These are phyloP conservation scores for Agelas oroides DNA, from an alignment of 37 sponge, comb jelly and placozoan species.

Conservation along the genomic window DNA sequence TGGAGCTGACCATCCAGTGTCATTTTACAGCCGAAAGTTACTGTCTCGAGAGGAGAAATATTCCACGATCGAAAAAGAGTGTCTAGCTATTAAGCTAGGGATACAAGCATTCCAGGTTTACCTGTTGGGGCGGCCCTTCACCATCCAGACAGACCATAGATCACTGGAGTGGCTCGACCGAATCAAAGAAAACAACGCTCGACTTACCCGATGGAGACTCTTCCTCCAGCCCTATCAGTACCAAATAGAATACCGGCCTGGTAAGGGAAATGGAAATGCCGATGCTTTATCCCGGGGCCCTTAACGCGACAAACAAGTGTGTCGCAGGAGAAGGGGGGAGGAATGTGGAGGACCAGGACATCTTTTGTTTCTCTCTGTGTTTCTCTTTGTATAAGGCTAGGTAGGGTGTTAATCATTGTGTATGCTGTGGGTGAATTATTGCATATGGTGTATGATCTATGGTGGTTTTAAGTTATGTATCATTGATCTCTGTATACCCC, in stretches of 20 bases:
- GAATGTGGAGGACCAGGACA: conserved; percentile 40
- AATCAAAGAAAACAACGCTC: conserved; percentile 35
- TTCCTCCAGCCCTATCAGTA: conserved; percentile 35
- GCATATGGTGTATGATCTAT: no score
- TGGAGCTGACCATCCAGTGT: conserved; percentile 59
- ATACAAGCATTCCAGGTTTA: conserved; percentile 42
- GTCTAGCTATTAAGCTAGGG: conserved; percentile 57
- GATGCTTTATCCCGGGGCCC: no score
- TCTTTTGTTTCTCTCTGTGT: no score
- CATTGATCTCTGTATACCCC: no score
- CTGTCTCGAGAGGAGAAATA: conserved; percentile 40
- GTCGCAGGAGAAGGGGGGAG: conserved; percentile 57
- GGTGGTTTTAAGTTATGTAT: no score
- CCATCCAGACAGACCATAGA: conserved; percentile 50
- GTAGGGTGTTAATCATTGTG: no score
- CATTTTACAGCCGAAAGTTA: conserved; percentile 46
- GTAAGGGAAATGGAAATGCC: no score
- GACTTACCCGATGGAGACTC: conserved; percentile 41
- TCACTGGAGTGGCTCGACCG: conserved; percentile 59
- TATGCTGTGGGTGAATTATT: no score
- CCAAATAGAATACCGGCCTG: background rate
- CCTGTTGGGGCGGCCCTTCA: conserved; percentile 39
- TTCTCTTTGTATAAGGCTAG: no score
- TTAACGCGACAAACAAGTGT: background rate
- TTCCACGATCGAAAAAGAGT: conserved; percentile 59